Base-by-base conservation (phyloP, 2,113 vertebrate genomes). In the Turnix velox region DNA sequence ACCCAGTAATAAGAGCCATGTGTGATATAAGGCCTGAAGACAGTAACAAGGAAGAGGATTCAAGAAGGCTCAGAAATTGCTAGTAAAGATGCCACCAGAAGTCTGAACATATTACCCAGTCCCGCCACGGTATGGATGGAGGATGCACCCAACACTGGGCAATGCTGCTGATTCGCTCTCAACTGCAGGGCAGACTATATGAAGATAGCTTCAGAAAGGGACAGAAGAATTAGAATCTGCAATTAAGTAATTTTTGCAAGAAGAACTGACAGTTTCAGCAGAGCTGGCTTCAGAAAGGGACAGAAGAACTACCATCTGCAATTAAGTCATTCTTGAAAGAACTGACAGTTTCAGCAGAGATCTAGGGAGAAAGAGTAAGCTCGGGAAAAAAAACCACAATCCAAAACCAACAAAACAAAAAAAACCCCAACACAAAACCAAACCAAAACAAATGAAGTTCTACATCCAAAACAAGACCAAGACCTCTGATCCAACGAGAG, bases 391-490 rank as follows among this genome's bases (percentile, higher is more conserved):
- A 40, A 62, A 30, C 5, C 20, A n/a, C n/a, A 55, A 25, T 24
- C 18, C 17, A 52, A 52, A 52, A 30, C 39, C 27, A 37, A 37
- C 16, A 14, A 12, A 83, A 19, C 20, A 19, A 18, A 22, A 18
- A 31, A 48, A 46, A 11, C 45, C 13, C 48, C 10, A 22, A 45
- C 16, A 25, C 16, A 25, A 51, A 43, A 43, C 28, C 24, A 27
- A n/a, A 13, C 3, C 7, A 0, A 0, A 10, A 2, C 33, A 17
- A 24, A 22, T 63, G 15, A 24, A 87, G 63, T 57, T 66, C 35
- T 20, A 12, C 40, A 75, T 27, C 18, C 14, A 27, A 40, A 74
- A 19, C 0, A 14, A 40, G 27, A 10, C 6, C 30, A 33, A 37
- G 8, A 20, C 61, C 10, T 28, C 31, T 22, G 24, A 39, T 37